These are phyloP conservation scores for Priocnemis perturbator DNA, from an alignment of 2,888 invertebrate species.

Conservation along the genomic window DNA sequence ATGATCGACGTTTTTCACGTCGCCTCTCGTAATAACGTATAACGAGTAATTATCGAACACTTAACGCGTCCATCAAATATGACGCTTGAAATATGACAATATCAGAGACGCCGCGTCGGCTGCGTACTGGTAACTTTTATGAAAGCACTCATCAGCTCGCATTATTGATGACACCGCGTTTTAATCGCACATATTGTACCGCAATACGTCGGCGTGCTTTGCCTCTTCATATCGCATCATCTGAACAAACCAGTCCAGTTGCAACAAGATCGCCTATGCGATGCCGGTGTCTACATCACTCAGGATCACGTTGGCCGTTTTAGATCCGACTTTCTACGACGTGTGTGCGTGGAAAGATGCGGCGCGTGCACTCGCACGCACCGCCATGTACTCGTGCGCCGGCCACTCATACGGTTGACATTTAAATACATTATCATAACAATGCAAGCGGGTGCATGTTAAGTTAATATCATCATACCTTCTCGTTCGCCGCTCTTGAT, in stretches of 20 bases:
- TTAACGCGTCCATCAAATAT: neutral
- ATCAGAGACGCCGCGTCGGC: neutral
- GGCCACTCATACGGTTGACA: conserved; percentile 58
- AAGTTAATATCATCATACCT: conserved; percentile 67
- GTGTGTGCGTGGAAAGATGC: conserved; percentile 36
- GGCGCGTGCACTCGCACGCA: conserved; percentile 27
- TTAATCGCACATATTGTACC: too few species aligned
- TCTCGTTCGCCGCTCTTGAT: conserved; percentile 35
- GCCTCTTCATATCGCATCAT: too few species aligned
- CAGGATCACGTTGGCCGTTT: too few species aligned
- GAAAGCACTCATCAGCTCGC: neutral
- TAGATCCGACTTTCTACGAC: conserved; percentile 4
- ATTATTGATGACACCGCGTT: neutral
- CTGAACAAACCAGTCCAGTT: too few species aligned
- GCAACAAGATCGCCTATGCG: too few species aligned
- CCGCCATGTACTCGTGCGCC: conserved; percentile 23
- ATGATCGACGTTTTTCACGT: neutral
- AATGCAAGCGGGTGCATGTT: conserved; percentile 69
- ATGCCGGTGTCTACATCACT: too few species aligned
- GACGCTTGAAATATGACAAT: neutral
- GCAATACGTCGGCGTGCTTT: too few species aligned
- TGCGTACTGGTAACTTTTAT: neutral
- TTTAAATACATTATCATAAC: conserved; percentile 73
- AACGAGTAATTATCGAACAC: neutral
- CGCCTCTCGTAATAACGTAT: neutral